Percentiles rank a stretch among this genome's conserved stretches.
Evolutionary conservation across 2,797 vertebrate species (phyloP).

Genomic region (Typhlichthys eigenmanni): DNA sequence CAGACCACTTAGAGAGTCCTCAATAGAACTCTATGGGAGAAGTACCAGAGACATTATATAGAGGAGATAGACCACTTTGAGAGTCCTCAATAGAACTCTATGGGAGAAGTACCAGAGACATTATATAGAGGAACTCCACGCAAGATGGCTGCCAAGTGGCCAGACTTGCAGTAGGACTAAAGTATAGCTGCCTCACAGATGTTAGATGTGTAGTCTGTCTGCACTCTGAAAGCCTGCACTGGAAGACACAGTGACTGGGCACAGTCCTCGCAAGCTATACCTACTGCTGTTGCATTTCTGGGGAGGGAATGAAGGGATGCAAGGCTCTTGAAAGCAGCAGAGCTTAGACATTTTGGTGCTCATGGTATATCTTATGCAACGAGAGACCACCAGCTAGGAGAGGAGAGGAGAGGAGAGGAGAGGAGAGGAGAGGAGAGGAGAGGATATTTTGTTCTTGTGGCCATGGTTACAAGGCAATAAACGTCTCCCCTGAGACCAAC

Average conservation of each 20-base stretch:
- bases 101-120: no score
- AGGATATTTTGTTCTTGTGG: constrained; percentile 31
- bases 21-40: no score
- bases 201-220: constrained; percentile 70
- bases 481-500: constrained; percentile 47
- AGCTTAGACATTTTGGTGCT: constrained; percentile 21
- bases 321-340: constrained; percentile 24
- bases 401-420: constrained; percentile 11
- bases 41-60: no score
- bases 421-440: constrained; percentile 19
- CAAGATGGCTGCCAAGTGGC: no score
- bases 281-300: constrained; percentile 8
- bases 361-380: constrained; percentile 15
- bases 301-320: constrained; percentile 6
- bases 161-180: constrained; percentile 63
- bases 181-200: constrained; percentile 70
- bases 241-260: constrained; percentile 32
- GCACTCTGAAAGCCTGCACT: constrained; percentile 56
- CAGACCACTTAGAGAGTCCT: no score
- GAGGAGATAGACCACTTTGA: no score
- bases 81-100: no score
- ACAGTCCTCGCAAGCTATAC: constrained; percentile 4
- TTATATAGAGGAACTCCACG: no score
- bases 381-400: constrained; percentile 10
- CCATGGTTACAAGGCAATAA: constrained; percentile 53